phyloP scores from a whole-genome alignment of 2,888 invertebrate genomes.

The Atrina japonica region DNA sequence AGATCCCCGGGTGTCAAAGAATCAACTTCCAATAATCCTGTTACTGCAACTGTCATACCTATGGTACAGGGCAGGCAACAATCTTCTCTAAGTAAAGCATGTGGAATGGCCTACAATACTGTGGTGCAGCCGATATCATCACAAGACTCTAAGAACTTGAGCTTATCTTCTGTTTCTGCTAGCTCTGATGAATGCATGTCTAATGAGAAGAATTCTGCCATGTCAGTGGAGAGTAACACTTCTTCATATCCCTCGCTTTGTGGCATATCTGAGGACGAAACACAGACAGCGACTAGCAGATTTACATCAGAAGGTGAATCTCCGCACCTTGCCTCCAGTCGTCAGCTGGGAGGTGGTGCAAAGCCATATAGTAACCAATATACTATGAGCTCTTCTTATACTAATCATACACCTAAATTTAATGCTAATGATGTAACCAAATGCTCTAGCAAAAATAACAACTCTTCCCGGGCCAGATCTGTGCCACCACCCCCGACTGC shows the following conservation, averaged over 20 bases:
- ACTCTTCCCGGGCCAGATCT: conserved; percentile 21
- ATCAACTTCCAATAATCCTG: conserved; percentile 29
- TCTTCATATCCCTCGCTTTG: conserved; percentile 34
- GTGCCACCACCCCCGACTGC: conserved; percentile 47
- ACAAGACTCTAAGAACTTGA: conserved; percentile 18
- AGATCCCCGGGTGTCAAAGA: conserved; percentile 28
- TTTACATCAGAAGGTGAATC: conserved; percentile 24
- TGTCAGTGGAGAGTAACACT: conserved; percentile 17
- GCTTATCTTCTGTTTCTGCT: conserved; percentile 40
- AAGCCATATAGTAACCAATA: conserved; percentile 17
- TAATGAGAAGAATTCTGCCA: conserved; percentile 11
- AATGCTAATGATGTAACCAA: conserved; percentile 47
- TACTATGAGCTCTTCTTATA: conserved; percentile 43
- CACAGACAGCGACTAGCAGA: neutral
- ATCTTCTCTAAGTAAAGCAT: conserved; percentile 35
- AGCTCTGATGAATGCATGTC: conserved; percentile 43
- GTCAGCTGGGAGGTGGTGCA: conserved; percentile 25
- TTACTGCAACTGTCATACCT: conserved; percentile 30
- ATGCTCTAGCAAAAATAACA: neutral
- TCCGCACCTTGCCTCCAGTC: neutral
- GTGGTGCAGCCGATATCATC: conserved; percentile 33
- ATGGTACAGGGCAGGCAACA: conserved; percentile 38
- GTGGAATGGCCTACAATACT: conserved; percentile 39
- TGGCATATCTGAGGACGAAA: neutral
- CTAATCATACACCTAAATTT: conserved; percentile 51